phyloP scores from a whole-genome alignment of 2,797 vertebrate genomes.

The Sebastes alutus region DNA sequence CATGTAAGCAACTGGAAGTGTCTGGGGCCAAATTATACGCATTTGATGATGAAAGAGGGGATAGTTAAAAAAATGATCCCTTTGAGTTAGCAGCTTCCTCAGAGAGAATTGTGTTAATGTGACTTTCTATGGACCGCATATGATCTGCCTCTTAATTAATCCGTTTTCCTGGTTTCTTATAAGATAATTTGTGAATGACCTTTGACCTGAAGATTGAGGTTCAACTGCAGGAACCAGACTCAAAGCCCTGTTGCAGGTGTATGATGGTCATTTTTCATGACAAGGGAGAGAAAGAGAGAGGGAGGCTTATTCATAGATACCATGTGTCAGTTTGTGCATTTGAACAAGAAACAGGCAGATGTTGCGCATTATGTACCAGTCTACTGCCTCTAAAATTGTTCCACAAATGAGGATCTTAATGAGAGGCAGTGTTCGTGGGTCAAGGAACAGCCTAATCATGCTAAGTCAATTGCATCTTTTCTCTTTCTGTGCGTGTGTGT shows the following conservation, averaged over 20 bases:
- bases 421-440: slow-evolving; percentile 79
- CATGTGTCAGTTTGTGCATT: slow-evolving; percentile 69
- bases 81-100: slow-evolving; percentile 26
- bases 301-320: slow-evolving; percentile 66
- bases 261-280: slow-evolving; percentile 53
- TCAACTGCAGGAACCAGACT: slow-evolving; percentile 27
- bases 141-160: background rate
- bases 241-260: slow-evolving; percentile 53
- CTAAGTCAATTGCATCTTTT: slow-evolving; percentile 78
- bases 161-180: background rate
- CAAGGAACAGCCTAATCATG: slow-evolving; percentile 81
- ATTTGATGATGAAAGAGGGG: slow-evolving; percentile 63
- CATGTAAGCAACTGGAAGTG: slow-evolving; percentile 45
- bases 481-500: slow-evolving; percentile 6
- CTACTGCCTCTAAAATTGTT: slow-evolving; percentile 82
- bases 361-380: slow-evolving; percentile 80
- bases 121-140: background rate
- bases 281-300: background rate
- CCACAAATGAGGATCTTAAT: slow-evolving; percentile 83
- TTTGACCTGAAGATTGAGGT: slow-evolving; percentile 27
- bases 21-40: slow-evolving; percentile 59
- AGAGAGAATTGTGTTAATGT: slow-evolving; percentile 14
- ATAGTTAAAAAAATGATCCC: slow-evolving; percentile 22
- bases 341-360: slow-evolving; percentile 80
- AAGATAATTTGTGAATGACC: slow-evolving; percentile 9